Evolutionary conservation across 2,113 vertebrate species (phyloP), one percentile per base, ranked within the genome.

Genomic region (Salvelinus sp.): DNA sequence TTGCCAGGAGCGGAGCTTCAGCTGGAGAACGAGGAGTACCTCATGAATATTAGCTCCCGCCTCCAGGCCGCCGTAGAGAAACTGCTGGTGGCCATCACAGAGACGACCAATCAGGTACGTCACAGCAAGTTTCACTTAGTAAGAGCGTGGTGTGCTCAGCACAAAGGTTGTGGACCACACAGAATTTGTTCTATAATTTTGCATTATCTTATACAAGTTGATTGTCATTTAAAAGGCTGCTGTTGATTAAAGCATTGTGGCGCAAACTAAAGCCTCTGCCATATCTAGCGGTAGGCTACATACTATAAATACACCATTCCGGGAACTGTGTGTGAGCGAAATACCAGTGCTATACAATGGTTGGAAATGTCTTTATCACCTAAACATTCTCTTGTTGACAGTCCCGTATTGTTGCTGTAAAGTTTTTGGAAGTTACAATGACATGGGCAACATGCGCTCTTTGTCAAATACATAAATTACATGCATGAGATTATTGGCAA

Each of bases 41-140:
- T 97, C 73, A 86, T 95, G 80, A 94, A 91, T 74, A 91, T 97
- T 83, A 95, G 95, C 83, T 85, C 90, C 83, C 94, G 96, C 64
- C 94, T 99, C 22, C 97, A 99, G 44, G 92, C 89, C 0, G 95
- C 96, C 50, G 93, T 98, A 85, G 95, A 97, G 90, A 97, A 96
- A 83, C 95, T 98, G 78, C 81, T 98, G 57, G 94, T 96, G 91
- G 91, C 95, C 79, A 97, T 99, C 85, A 95, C 78, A 47, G 94
- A 96, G 86, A 95, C 96, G 9, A 95, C 91, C 38, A 89, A 91
- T 89, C 95, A 98, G 97, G 98, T 99, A 54, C 50, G 16, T 18
- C 50, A 54, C 16, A 54, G 50, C 38, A 38, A 38, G 38, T 9
- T 44, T 44, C 38, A 10, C 38, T 2, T 44, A 44, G 38, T 10